These are phyloP conservation scores for Eupeodes latifasciatus DNA, from an alignment of 2,888 invertebrate species.

Conservation along the genomic window DNA sequence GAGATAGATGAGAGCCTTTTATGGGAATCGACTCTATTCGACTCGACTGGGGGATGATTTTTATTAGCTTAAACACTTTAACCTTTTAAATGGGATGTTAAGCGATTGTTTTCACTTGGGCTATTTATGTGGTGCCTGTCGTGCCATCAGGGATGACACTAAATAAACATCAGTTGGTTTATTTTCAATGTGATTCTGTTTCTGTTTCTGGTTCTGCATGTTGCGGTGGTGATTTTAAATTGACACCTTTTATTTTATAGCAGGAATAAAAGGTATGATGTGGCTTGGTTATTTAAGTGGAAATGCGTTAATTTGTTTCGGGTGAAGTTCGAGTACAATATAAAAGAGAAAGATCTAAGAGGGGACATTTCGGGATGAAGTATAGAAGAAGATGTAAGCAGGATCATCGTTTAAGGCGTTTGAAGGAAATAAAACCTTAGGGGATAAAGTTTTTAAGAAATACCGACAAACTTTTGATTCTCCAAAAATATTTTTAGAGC, in stretches of 20 bases:
- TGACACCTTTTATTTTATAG: constrained; percentile 59
- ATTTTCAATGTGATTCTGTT: constrained; percentile 25
- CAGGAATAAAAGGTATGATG: constrained; percentile 2
- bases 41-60: constrained; percentile 70
- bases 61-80: constrained; percentile 81
- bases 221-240: constrained; percentile 39
- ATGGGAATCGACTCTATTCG: constrained; percentile 36
- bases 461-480: no score
- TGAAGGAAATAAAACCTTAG: no score
- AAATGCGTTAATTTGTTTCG: constrained; percentile 44
- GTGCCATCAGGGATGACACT: constrained; percentile 76
- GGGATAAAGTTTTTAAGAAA: no score
- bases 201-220: background rate
- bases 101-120: constrained; percentile 75
- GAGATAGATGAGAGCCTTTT: constrained; percentile 64
- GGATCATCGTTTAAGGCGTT: no score
- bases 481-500: no score
- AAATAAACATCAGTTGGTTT: constrained; percentile 75
- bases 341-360: background rate
- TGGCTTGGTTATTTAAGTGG: constrained; percentile 49
- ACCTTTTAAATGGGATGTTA: constrained; percentile 79
- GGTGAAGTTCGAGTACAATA: constrained; percentile 3
- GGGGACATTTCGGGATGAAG: background rate
- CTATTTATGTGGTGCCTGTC: constrained; percentile 75
- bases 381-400: background rate